Conservation (phyloP, 2,797 vertebrate species). For the Masticophis lateralis region DNA sequence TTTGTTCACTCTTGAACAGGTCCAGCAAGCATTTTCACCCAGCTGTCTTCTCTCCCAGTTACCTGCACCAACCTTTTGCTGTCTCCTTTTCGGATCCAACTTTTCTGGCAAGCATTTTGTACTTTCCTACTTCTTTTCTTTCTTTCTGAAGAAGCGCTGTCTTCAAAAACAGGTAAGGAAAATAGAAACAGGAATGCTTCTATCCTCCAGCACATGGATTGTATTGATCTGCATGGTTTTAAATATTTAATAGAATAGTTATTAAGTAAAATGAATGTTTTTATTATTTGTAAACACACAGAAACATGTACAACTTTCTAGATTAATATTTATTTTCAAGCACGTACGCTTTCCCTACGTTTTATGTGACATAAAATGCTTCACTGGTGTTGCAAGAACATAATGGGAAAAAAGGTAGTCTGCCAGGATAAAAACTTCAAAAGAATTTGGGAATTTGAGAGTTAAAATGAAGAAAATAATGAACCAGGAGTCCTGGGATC, state of each 20-base stretch:
- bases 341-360: background rate
- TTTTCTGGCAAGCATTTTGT: background rate
- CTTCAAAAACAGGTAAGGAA: background rate
- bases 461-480: background rate
- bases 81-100: background rate
- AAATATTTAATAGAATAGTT: background rate
- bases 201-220: background rate
- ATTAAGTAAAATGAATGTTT: background rate
- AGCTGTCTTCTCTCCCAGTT: background rate
- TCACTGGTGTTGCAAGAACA: background rate
- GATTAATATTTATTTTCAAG: background rate
- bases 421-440: background rate
- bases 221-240: background rate
- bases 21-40: background rate
- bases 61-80: background rate
- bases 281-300: background rate
- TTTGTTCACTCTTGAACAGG: background rate
- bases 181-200: background rate
- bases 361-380: background rate
- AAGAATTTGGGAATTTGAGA: background rate
- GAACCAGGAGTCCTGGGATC: background rate
- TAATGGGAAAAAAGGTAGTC: background rate
- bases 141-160: background rate
- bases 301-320: background rate
- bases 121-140: background rate